Evolutionary conservation across 1,140 invertebrate genomes (phyloP), one percentile per base, ranked within the genome.

Genomic region (Ctenoplectra terminalis): DNA sequence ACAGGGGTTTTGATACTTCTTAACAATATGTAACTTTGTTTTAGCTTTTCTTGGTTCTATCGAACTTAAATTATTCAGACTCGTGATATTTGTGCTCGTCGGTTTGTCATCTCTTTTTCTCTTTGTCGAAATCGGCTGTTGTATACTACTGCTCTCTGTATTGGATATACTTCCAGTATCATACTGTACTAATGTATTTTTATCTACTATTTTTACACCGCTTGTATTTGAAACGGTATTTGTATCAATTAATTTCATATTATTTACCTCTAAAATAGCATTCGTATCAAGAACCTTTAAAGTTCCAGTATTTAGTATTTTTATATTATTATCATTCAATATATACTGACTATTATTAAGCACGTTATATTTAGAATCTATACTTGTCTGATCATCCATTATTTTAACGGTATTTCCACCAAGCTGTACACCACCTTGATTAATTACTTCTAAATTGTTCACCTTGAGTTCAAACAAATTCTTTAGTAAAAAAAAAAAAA

Each of bases 1-100:
- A 83, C 72, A 87, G 56, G 75, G 82, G 70, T 90, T 91, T 40
- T 90, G 87, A 84, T 90, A 91, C 58, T 92, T 93, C 73, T 92
- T 94, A 6, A 88, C 67, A 37, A 90, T 88, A n/a, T 89, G 82
- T 15, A 87, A 86, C 58, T 92, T 93, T 1, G 89, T 88, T 71
- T 92, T 93, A 4, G 85, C 87, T 85, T 91, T 93, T 70, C 88
- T 90, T 0, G 88, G 87, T 20, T 92, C 92, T 31, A 93, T 91
- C 5, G 91, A 92, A 81, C 91, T 93, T 26, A 92, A 71, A 87
- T 92, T 93, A 74, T 90, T 92, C 5, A 89, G 71, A 64, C 85
- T 88, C 7, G 84, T 79, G 13, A 66, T 76, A 67, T 86, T 90
- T 3, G 72, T 66, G 15, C 43, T 71, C 63, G 54, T 50, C 37